Evolutionary conservation across 1,140 invertebrate genomes (phyloP).

Genomic region (Cyclargus thomasi): DNA sequence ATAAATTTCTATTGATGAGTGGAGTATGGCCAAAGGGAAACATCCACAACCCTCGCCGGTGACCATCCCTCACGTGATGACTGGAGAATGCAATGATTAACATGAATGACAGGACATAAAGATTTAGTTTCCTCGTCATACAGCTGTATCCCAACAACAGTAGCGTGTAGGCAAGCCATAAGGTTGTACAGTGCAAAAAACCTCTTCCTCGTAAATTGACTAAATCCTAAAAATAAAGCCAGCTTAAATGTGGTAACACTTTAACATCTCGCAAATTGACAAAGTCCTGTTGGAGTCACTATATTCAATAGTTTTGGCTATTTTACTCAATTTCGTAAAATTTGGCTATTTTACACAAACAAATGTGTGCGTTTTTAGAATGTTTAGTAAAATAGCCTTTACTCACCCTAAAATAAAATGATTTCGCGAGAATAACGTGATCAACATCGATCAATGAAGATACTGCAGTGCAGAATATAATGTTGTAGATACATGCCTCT

Average conservation of each 20-base stretch:
- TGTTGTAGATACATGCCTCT: slow-evolving; percentile 36
- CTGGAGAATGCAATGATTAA: slow-evolving; percentile 43
- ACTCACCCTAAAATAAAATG: slow-evolving; percentile 51
- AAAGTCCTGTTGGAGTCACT: no score
- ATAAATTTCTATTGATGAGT: slow-evolving; percentile 42
- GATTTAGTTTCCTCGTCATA: slow-evolving; percentile 41
- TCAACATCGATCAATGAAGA: slow-evolving; percentile 56
- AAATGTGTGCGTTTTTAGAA: no score
- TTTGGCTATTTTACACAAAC: no score
- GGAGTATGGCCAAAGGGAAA: slow-evolving; percentile 49
- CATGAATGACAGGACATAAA: slow-evolving; percentile 48
- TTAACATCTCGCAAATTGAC: no score
- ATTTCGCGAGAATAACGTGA: slow-evolving; percentile 51
- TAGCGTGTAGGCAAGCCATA: slow-evolving; percentile 39
- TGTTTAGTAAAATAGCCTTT: not conserved
- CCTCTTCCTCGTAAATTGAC: slow-evolving; percentile 47
- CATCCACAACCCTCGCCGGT: slow-evolving; percentile 50
- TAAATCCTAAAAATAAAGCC: slow-evolving; percentile 44
- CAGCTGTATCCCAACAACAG: slow-evolving; percentile 39
- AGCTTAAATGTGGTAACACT: no score
- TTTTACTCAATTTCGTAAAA: no score
- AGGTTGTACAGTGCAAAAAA: slow-evolving; percentile 52
- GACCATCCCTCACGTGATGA: slow-evolving; percentile 55
- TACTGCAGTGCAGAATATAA: slow-evolving; percentile 45
- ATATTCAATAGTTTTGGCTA: no score